phyloP scores from a whole-genome alignment of 2,797 vertebrate species.

The Sebastiscus albofasciatus region DNA sequence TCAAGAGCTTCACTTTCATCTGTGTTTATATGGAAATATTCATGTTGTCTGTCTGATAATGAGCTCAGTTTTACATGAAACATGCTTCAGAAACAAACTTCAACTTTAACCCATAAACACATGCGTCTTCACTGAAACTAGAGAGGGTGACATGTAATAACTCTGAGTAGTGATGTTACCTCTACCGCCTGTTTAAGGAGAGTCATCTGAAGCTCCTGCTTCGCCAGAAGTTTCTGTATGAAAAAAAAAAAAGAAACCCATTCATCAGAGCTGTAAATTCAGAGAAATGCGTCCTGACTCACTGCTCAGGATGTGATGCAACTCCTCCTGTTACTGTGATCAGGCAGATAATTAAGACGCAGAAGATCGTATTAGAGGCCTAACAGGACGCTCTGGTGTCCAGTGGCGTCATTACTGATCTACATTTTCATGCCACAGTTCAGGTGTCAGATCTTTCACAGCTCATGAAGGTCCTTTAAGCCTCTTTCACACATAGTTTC shows the following conservation, averaged over 20 bases:
- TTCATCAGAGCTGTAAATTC: neutral
- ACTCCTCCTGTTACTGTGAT: neutral
- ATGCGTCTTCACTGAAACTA: neutral
- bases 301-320: neutral
- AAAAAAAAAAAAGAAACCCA: neutral
- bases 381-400: neutral
- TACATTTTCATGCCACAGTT: neutral
- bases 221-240: constrained; percentile 90
- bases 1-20: neutral
- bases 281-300: neutral
- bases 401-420: neutral
- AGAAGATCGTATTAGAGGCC: neutral
- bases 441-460: neutral
- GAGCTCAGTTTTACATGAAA: too few species aligned
- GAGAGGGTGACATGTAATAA: neutral
- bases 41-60: too few species aligned
- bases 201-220: constrained; percentile 95
- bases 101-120: too few species aligned
- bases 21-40: neutral
- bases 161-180: constrained; percentile 73
- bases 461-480: neutral
- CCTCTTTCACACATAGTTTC: neutral
- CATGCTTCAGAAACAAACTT: neutral
- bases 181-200: constrained; percentile 97
- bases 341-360: neutral